Percentiles rank a stretch among this genome's conserved stretches.
These are phyloP conservation scores for Pyralis farinalis DNA, from an alignment of 2,888 invertebrate genomes.

Conservation along the genomic window DNA sequence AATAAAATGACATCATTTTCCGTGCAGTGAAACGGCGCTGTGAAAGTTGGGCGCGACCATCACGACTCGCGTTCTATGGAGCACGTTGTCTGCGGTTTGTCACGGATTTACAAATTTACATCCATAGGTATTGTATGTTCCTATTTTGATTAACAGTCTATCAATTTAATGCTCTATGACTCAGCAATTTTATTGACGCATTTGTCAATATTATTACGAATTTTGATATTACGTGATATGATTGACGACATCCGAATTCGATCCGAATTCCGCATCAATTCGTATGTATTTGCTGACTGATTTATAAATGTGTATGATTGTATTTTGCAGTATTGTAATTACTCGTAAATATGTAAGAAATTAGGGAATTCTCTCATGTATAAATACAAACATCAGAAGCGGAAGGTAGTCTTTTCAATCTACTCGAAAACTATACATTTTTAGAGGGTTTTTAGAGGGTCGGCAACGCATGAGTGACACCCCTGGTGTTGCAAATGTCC, in stretches of 20 bases:
- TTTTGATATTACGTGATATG: neutral
- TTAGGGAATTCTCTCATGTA: too few relatives aligned
- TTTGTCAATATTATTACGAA: neutral
- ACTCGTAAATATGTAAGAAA: too few relatives aligned
- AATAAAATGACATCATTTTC: constrained; percentile 25
- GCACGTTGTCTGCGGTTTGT: constrained; percentile 34
- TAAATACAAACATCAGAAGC: too few relatives aligned
- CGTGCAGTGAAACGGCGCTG: constrained; percentile 36
- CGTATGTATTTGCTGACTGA: too few relatives aligned
- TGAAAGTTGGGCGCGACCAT: constrained; percentile 60
- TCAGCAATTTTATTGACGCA: neutral
- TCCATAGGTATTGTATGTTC: constrained; percentile 18
- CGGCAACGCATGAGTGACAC: too few relatives aligned
- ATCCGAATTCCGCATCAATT: too few relatives aligned
- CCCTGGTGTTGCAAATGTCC: too few relatives aligned
- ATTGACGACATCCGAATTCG: neutral
- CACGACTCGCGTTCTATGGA: constrained; percentile 46
- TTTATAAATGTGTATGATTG: too few relatives aligned
- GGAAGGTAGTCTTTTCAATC: too few relatives aligned
- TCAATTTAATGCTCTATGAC: neutral
- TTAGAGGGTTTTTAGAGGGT: too few relatives aligned
- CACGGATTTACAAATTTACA: constrained; percentile 25
- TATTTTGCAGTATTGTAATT: too few relatives aligned
- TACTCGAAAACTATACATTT: too few relatives aligned
- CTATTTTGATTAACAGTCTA: constrained; percentile 21